Evolutionary conservation across 92 coral and sea anemone species (phyloP).

Genomic region (Phenganax marumi): DNA sequence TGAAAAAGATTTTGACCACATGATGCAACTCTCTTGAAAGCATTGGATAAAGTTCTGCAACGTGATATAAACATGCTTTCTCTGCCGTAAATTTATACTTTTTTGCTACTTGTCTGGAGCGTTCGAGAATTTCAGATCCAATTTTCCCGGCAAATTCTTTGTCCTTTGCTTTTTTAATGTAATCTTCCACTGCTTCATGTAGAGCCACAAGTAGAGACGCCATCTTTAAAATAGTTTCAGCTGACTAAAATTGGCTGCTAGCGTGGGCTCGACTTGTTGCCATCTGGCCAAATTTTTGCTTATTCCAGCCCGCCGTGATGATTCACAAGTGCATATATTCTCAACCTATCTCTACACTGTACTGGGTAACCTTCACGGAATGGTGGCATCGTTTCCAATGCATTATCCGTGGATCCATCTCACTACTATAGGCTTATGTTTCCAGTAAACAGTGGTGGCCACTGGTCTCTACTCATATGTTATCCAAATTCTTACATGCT

Average conservation of each 20-base stretch:
- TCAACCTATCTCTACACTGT: neutral
- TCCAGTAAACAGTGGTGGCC: neutral
- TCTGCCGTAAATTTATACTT: constrained; percentile 10
- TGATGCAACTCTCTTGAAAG: constrained; percentile 14
- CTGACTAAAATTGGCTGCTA: neutral
- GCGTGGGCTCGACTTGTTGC: neutral
- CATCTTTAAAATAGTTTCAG: constrained; percentile 25
- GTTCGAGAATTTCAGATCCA: constrained; percentile 17
- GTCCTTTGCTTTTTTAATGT: constrained; percentile 31
- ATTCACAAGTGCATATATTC: neutral
- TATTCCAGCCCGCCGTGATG: constrained; percentile 24
- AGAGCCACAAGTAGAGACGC: constrained; percentile 38
- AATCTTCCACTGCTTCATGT: constrained; percentile 13
- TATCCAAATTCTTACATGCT: constrained; percentile 3
- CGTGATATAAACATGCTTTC: constrained; percentile 3
- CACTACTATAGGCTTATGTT: neutral
- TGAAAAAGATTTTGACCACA: neutral
- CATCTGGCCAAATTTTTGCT: constrained; percentile 13
- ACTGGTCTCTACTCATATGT: constrained; percentile 4
- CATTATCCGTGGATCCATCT: neutral
- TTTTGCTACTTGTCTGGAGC: constrained; percentile 27
- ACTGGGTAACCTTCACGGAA: neutral
- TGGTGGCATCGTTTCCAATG: neutral
- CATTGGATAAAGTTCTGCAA: constrained; percentile 30
- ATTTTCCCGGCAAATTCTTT: constrained; percentile 35